Percentiles rank a stretch among this genome's conserved stretches.
These are phyloP conservation scores for Matsumurasca onukii DNA, from an alignment of 1,140 invertebrate genomes.

Conservation along the genomic window DNA sequence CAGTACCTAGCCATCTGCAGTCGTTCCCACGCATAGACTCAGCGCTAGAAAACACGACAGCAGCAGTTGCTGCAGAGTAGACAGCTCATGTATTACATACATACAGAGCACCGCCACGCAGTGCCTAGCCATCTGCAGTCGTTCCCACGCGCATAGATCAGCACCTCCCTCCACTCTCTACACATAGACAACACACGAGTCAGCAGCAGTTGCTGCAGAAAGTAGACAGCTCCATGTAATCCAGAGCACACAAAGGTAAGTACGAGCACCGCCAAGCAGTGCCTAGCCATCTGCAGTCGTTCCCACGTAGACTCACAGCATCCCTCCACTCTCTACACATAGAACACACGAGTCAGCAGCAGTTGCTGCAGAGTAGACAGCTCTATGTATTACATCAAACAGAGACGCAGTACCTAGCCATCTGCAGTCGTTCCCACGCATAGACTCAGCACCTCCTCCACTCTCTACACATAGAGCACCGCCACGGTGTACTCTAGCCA, in stretches of 20 bases:
- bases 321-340: slow-evolving; percentile 20
- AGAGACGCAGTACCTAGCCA: no score
- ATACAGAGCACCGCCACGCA: slow-evolving; percentile 48
- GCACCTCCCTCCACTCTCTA: slow-evolving; percentile 36
- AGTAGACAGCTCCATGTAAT: slow-evolving; percentile 50
- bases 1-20: slow-evolving; percentile 51
- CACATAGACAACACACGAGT: slow-evolving; percentile 52
- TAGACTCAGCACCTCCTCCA: slow-evolving; percentile 38
- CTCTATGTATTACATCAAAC: no score
- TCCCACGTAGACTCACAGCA: slow-evolving; percentile 42
- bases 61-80: slow-evolving; percentile 51
- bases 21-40: slow-evolving; percentile 49
- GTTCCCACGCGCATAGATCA: slow-evolving; percentile 45
- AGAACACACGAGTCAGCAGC: no score
- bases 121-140: slow-evolving; percentile 54
- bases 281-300: slow-evolving; percentile 53
- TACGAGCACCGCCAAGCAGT: slow-evolving; percentile 47
- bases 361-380: no score
- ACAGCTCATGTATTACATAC: slow-evolving; percentile 52
- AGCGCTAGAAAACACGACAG: slow-evolving; percentile 48
- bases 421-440: slow-evolving; percentile 50
- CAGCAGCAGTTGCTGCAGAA: slow-evolving; percentile 51
- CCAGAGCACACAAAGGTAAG: slow-evolving; percentile 54
- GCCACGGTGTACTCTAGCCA: slow-evolving; percentile 43
- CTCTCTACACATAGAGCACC: slow-evolving; percentile 30